Percentiles rank a stretch among this genome's conserved stretches.
Evolutionary conservation across 2,797 vertebrate species (phyloP).

Genomic region (Semaprochilodus insignis): DNA sequence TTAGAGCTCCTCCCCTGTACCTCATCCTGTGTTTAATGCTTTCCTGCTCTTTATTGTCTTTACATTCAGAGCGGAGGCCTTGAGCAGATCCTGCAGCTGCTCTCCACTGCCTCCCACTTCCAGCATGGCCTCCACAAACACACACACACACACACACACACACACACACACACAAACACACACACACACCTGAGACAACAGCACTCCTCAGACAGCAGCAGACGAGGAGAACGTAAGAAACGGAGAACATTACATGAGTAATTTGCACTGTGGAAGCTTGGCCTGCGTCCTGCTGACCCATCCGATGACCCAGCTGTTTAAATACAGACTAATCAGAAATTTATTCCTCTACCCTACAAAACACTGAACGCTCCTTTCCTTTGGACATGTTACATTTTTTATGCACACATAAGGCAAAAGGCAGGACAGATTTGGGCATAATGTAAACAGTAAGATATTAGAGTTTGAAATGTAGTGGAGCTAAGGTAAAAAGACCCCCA

Average conservation of each 20-base stretch:
- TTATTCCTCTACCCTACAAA: too few relatives aligned
- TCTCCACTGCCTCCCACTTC: conserved; percentile 17
- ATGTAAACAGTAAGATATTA: too few relatives aligned
- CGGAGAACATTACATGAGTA: background rate
- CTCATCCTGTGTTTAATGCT: conserved; percentile 26
- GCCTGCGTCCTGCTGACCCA: too few relatives aligned
- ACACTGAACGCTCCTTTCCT: too few relatives aligned
- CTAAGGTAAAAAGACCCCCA: too few relatives aligned
- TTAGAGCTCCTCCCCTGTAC: conserved; percentile 38
- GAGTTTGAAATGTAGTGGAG: too few relatives aligned
- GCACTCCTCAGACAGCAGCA: background rate
- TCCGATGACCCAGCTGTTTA: too few relatives aligned
- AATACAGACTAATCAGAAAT: too few relatives aligned
- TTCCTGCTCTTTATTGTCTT: conserved; percentile 52
- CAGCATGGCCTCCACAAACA: conserved; percentile 12
- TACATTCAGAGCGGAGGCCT: conserved; percentile 36
- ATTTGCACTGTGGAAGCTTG: too few relatives aligned
- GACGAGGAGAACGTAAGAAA: background rate
- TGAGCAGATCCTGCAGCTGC: conserved; percentile 36
- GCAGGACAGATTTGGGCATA: too few relatives aligned
- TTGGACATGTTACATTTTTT: too few relatives aligned
- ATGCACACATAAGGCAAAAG: too few relatives aligned
- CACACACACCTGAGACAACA: conserved; percentile 36
- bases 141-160: background rate
- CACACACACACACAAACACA: conserved; percentile 6